These are phyloP conservation scores for Drosophila prostipennis DNA, from an alignment of 2,888 invertebrate species.

Conservation along the genomic window DNA sequence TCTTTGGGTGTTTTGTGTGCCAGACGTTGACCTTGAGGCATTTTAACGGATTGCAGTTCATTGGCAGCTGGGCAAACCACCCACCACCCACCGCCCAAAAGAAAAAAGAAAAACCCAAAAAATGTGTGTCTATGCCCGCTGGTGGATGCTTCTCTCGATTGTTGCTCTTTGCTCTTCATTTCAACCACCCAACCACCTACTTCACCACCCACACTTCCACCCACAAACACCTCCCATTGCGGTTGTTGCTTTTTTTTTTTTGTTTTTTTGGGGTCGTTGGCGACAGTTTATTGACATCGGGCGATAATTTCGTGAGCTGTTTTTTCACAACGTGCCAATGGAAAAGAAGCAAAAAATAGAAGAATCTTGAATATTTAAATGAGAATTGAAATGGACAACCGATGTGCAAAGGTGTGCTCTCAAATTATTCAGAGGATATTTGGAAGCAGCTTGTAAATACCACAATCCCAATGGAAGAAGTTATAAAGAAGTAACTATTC, in stretches of 20 bases:
- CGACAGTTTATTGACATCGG: constrained; percentile 67
- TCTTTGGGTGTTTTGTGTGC: constrained; percentile 23
- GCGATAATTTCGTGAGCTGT: constrained; percentile 57
- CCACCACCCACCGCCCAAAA: background rate
- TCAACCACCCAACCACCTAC: constrained; percentile 1
- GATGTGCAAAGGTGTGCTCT: constrained; percentile 19
- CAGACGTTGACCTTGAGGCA: constrained; percentile 68
- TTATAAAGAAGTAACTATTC: too few relatives aligned
- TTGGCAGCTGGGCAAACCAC: constrained; percentile 33
- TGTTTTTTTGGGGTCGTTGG: constrained; percentile 29
- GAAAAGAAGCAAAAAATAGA: background rate
- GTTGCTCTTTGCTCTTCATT: constrained; percentile 20
- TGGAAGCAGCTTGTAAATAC: too few relatives aligned
- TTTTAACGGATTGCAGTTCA: constrained; percentile 59
- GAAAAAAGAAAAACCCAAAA: background rate
- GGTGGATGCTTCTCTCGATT: constrained; percentile 24
- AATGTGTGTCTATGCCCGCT: constrained; percentile 47
- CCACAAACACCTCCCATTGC: background rate
- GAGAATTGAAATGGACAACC: constrained; percentile 7
- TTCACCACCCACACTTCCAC: background rate
- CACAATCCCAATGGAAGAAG: background rate
- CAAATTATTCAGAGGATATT: background rate
- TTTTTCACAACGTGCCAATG: background rate
- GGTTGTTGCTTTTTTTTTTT: constrained; percentile 8
- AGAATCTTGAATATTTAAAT: constrained; percentile 16